Evolutionary conservation across 2,888 invertebrate genomes (phyloP).

Genomic region (Cacoxenus indagator): DNA sequence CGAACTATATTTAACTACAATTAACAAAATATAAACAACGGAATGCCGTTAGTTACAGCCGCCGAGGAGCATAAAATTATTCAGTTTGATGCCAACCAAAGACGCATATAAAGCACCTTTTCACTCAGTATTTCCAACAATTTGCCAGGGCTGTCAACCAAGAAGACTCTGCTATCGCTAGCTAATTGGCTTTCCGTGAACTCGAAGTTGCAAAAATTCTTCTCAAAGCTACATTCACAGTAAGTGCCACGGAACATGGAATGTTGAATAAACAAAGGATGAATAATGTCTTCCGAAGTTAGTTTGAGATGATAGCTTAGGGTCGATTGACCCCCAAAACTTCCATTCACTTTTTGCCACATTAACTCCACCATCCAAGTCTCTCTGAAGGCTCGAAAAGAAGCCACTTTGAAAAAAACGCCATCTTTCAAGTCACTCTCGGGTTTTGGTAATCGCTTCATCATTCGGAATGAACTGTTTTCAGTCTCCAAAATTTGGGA

Average conservation of each 20-base stretch:
- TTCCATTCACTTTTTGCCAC: slow-evolving; percentile 18
- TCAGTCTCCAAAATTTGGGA: slow-evolving; percentile 25
- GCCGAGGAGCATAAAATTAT: no score
- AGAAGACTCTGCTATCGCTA: not conserved
- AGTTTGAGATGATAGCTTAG: not conserved
- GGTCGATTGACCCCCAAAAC: not conserved
- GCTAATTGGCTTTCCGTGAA: not conserved
- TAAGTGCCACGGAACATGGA: slow-evolving; percentile 27
- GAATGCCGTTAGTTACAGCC: no score
- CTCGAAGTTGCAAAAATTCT: slow-evolving; percentile 36
- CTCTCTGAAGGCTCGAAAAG: slow-evolving; percentile 24
- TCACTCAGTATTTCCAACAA: not conserved
- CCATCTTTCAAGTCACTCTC: no score
- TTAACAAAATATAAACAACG: no score
- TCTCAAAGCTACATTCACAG: slow-evolving; percentile 33
- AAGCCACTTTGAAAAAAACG: no score
- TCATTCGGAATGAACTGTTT: no score
- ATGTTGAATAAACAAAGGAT: slow-evolving; percentile 25
- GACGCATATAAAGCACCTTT: no score
- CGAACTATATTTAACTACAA: no score
- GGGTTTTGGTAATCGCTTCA: no score
- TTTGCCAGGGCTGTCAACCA: not conserved
- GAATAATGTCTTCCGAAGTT: fast-evolving
- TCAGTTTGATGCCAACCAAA: no score
- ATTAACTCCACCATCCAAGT: slow-evolving; percentile 32